These are phyloP conservation scores for Pungitius pungitius DNA, from an alignment of 2,113 vertebrate species.

Conservation along the genomic window DNA sequence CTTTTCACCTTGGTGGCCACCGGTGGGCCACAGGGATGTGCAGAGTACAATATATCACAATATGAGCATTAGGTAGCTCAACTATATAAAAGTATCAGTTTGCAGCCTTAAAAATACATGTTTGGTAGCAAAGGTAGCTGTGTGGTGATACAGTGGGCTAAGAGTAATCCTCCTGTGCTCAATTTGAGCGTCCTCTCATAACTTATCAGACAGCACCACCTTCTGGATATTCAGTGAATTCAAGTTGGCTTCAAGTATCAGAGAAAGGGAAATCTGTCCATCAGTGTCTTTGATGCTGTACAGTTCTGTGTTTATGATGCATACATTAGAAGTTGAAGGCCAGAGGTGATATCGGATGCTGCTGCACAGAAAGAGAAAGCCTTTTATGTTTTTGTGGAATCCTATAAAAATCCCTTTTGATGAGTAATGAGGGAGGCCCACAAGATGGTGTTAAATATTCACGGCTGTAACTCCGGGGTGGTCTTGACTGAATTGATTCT, in stretches of 20 bases:
- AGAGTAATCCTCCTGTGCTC: background rate
- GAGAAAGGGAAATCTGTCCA: conserved; percentile 17
- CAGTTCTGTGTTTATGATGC: conserved; percentile 44
- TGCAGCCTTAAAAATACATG: background rate
- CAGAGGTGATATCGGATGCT: conserved; percentile 34
- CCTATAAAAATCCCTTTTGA: conserved; percentile 18
- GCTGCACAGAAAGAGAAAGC: conserved; percentile 15
- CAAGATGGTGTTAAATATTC: background rate
- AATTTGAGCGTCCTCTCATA: conserved; percentile 4
- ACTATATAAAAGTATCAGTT: background rate
- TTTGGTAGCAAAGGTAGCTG: background rate
- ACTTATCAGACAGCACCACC: conserved; percentile 61
- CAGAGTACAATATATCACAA: background rate
- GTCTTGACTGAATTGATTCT: background rate
- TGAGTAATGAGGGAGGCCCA: background rate
- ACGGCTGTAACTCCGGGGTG: background rate
- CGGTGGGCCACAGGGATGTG: conserved; percentile 14
- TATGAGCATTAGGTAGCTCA: background rate
- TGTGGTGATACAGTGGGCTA: background rate
- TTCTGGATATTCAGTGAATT: conserved; percentile 46
- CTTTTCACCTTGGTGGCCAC: conserved; percentile 50
- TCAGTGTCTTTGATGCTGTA: conserved; percentile 36
- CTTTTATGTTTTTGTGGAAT: conserved; percentile 27
- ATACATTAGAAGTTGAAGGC: conserved; percentile 26
- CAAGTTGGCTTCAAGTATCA: background rate